These are phyloP conservation scores for Stenchaetothrips biformis DNA, from an alignment of 2,888 invertebrate genomes.

Conservation along the genomic window DNA sequence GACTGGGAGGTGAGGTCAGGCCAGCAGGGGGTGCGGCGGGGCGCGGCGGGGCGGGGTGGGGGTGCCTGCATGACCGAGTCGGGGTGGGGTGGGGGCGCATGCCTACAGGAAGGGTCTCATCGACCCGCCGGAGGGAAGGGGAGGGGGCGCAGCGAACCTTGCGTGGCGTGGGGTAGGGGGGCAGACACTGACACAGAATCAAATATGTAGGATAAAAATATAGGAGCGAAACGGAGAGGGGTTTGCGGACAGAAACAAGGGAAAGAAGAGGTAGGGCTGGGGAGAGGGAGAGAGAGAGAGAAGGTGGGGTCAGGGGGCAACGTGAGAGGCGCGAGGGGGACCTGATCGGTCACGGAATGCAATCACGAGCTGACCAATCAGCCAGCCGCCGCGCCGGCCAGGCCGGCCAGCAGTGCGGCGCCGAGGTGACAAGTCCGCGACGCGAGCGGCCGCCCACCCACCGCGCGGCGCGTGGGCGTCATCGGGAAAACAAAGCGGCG, in stretches of 20 bases:
- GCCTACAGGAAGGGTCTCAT: constrained; percentile 24
- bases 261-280: not conserved
- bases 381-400: too few species aligned
- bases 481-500: too few species aligned
- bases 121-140: not conserved
- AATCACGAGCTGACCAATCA: too few species aligned
- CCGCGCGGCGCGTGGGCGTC: too few species aligned
- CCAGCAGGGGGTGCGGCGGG: not conserved
- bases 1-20: constrained; percentile 7
- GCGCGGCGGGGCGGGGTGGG: not conserved
- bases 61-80: not conserved
- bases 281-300: not conserved
- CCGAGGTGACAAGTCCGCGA: too few species aligned
- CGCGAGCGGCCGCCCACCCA: too few species aligned
- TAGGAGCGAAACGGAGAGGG: constrained; percentile 17
- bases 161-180: not conserved
- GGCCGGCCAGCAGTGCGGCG: too few species aligned
- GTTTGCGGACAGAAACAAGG: not conserved
- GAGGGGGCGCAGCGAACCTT: constrained; percentile 6
- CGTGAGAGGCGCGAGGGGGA: too few species aligned
- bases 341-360: too few species aligned
- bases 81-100: not conserved
- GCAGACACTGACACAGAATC: constrained; percentile 8
- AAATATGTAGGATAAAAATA: constrained; percentile 22
- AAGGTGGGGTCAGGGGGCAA: not conserved